Percentiles rank a stretch among this genome's conserved stretches.
Conservation (phyloP, 2,888 invertebrate genomes). For the Eupithecia abbreviata region DNA sequence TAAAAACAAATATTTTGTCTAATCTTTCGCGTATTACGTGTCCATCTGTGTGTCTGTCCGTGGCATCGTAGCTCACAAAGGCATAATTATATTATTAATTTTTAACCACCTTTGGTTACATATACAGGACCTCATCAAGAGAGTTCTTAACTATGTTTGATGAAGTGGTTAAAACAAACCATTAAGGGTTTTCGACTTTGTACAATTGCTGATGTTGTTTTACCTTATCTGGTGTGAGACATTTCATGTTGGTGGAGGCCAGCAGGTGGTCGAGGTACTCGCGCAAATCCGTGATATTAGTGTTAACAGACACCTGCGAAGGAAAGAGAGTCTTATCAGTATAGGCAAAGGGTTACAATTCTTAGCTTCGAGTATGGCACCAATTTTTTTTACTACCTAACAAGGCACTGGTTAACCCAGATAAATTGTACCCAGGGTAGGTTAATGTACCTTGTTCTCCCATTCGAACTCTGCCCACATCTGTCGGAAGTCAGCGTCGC, state of each 20-base stretch:
- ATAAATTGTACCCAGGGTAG: neutral
- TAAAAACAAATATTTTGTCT: too few species aligned
- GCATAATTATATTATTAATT: neutral
- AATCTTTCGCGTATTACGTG: neutral
- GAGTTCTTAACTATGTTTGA: too few species aligned
- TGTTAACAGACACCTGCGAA: conserved; percentile 91
- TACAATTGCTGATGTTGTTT: neutral
- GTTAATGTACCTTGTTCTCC: conserved; percentile 94
- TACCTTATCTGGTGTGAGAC: conserved; percentile 97
- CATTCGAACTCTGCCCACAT: conserved; percentile 99
- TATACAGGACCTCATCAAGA: neutral
- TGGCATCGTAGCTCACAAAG: neutral
- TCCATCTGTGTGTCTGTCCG: neutral
- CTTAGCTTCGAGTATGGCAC: neutral
- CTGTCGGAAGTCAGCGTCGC: conserved; percentile 97
- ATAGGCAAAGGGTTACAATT: neutral
- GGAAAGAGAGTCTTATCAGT: conserved; percentile 2
- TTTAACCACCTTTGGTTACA: neutral
- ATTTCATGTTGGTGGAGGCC: conserved; percentile 99
- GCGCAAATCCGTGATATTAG: conserved; percentile 94
- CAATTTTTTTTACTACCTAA: neutral
- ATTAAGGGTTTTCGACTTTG: neutral
- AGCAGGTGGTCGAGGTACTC: conserved; percentile 96
- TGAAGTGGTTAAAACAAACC: neutral
- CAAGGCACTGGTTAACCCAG: neutral